Base-by-base conservation (phyloP, 2,888 invertebrate species). In the Chloroclystis v-ata region DNA sequence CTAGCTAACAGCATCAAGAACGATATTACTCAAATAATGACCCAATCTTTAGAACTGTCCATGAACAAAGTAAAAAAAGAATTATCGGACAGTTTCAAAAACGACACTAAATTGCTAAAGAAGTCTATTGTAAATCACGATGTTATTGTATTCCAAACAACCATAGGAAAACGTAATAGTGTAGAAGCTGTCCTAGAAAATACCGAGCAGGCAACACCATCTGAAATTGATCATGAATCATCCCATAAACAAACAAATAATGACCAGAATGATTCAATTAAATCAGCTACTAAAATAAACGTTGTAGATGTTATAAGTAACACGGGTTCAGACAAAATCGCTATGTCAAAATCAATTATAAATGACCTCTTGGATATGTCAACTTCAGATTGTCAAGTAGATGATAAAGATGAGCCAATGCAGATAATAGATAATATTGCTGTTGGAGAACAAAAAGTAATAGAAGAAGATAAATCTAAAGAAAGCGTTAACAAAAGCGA, bases 341-440 rank as follows among this genome's bases (percentile, higher is more conserved):
- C 10, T 10, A 10, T 1, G 10, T 38, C 38, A 1, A 45, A 63
- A n/a, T 69, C 72, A 1, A 59, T 75, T 10, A 49, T 78, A 0
- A 57, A 67, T 43, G 63, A 72, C 35, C 64, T 81, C 11, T 57
- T 80, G 7, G 72, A 78, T 43, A 76, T 78, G 78, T 75, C 80
- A 0, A 48, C 46, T 1, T 58, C 49, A 1, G 57, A 57, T 10
- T n/a, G 4, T 12, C 52, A 41, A 2, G 5, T 39, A 9, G 48
- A 40, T 11, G 40, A 48, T 3, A 43, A 43, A 11, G 20, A 13
- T 8, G 7, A 24, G 16, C 2, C 7, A 6, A 6, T n/a, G 16
- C 33, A 13, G 10, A 24, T 20, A 2, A 8, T 1, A 4, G 7
- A 35, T 10, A 3, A 2, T 10, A 10, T 10, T 10, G 16, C n/a